Evolutionary conservation across 1,140 invertebrate species (phyloP), one percentile per base, ranked within the genome.

Genomic region (Trissolcus basalis): DNA sequence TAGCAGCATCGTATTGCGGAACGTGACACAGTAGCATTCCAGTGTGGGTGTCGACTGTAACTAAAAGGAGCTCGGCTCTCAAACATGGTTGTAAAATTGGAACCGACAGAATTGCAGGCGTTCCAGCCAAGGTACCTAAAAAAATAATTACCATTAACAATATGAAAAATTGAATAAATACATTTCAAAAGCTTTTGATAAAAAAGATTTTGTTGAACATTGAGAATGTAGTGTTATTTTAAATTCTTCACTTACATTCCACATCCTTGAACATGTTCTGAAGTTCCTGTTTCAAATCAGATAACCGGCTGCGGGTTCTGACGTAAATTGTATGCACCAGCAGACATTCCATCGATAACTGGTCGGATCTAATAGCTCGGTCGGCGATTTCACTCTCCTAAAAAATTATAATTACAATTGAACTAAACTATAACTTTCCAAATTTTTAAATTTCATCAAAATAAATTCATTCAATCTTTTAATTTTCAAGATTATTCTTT

Each of bases 321-420:
- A 98, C 93, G 85, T 98, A 97, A 81, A 99, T 97, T 0, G 97
- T 99, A 81, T 98, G 96, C n/a, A 98, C 96, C n/a, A 99, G 89
- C 45, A 99, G 89, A 45, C 96, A 93, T 89, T 98, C 97, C 92
- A 99, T 95, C 0, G 96, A 98, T 0, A 98, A 89, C 73, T 96
- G 92, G 86, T 97, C 96, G 32, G 95, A 96, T 51, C 93, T 91
- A 48, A 96, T 92, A 4, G 94, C 94, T 75, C 93, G 89, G 77
- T 96, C 93, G 19, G 94, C 93, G 54, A 95, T 93, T 87, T 96
- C 94, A 71, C 88, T 88, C 83, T 93, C 91, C 89, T 91, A 67
- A 79, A 77, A 68, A 27, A 6, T 27, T 27, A 27, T n/a, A n/a
- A n/a, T n/a, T n/a, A n/a, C n/a, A n/a, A n/a, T n/a, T n/a, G n/a